phyloP scores from a whole-genome alignment of 1,140 invertebrate genomes.

The Danaus plexippus region DNA sequence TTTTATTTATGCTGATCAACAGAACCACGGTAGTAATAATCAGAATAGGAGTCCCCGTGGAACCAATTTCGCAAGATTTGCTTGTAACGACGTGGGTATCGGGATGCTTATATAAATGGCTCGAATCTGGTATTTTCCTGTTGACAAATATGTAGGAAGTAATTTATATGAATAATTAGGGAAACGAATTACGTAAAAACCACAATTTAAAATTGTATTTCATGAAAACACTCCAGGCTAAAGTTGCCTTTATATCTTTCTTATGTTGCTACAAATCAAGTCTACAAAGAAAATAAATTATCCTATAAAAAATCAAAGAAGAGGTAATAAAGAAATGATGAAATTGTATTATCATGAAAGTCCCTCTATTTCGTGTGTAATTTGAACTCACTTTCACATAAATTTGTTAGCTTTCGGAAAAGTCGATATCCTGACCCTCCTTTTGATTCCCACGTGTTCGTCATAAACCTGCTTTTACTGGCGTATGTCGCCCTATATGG shows the following conservation, averaged over 20 bases:
- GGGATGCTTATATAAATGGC: neutral
- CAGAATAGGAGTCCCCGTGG: conserved; percentile 46
- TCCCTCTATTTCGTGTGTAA: conserved; percentile 9
- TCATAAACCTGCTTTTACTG: conserved; percentile 62
- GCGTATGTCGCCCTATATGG: conserved; percentile 39
- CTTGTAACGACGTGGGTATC: conserved; percentile 22
- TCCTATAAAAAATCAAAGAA: too few species aligned
- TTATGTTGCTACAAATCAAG: too few species aligned
- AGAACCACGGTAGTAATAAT: conserved; percentile 31
- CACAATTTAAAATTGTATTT: neutral
- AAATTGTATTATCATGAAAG: too few species aligned
- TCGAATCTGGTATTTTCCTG: too few species aligned
- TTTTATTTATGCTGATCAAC: conserved; percentile 53
- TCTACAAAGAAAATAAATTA: too few species aligned
- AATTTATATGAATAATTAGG: too few species aligned
- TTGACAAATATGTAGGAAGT: too few species aligned
- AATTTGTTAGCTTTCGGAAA: conserved; percentile 28
- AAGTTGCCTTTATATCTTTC: too few species aligned
- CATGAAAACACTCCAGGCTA: too few species aligned
- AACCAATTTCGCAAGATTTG: conserved; percentile 52
- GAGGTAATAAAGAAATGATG: too few species aligned
- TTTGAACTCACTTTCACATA: conserved; percentile 15
- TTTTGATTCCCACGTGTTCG: conserved; percentile 49
- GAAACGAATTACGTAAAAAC: neutral
- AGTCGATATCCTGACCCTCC: conserved; percentile 40